Percentiles rank a stretch among this genome's conserved stretches.
Evolutionary conservation across 2,113 vertebrate species (phyloP).

Genomic region (Apistogramma diplotaenia): DNA sequence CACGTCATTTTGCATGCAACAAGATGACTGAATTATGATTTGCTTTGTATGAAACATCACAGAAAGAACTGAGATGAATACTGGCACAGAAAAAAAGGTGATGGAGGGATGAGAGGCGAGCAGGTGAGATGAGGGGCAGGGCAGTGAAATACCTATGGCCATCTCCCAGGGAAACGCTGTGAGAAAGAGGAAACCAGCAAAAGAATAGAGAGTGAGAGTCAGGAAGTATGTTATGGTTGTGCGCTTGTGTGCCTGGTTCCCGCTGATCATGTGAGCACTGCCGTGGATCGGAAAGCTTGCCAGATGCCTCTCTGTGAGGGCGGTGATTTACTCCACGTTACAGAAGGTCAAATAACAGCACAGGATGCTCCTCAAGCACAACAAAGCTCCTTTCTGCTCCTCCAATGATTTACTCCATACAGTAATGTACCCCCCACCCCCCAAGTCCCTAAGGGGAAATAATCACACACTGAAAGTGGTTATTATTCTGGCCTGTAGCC

Average conservation of each 20-base stretch:
- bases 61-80: conserved; percentile 52
- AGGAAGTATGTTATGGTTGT: conserved; percentile 52
- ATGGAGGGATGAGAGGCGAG: conserved; percentile 25
- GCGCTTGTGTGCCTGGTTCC: conserved; percentile 38
- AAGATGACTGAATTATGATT: conserved; percentile 25
- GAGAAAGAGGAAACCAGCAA: conserved; percentile 70
- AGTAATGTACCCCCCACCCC: conserved; percentile 18
- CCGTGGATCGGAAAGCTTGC: neutral
- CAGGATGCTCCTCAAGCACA: neutral
- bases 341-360: conserved; percentile 14
- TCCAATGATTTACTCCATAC: conserved; percentile 36
- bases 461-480: conserved; percentile 56
- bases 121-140: conserved; percentile 55
- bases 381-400: conserved; percentile 30
- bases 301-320: too few relatives aligned
- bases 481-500: conserved; percentile 57
- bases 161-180: conserved; percentile 87
- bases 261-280: conserved; percentile 20
- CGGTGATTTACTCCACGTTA: neutral
- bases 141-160: conserved; percentile 88
- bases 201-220: conserved; percentile 80
- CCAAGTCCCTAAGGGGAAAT: conserved; percentile 16
- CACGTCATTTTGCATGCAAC: conserved; percentile 58
- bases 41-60: conserved; percentile 23
- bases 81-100: conserved; percentile 21